A percentile compares a stretch with the other conserved stretches of the same genome.
These are phyloP conservation scores for Melolontha melolontha DNA, from an alignment of 2,888 invertebrate genomes.

Conservation along the genomic window DNA sequence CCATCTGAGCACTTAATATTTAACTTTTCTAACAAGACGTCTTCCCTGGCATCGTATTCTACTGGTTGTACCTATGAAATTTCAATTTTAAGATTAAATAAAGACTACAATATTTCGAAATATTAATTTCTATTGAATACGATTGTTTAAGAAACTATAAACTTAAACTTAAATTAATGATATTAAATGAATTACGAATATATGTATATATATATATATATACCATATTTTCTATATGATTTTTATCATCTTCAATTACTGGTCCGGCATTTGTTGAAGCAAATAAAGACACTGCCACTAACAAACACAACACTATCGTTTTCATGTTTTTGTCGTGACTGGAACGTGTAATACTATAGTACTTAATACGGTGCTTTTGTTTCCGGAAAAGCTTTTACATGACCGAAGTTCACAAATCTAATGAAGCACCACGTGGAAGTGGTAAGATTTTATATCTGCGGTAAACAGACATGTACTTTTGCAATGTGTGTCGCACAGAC, in stretches of 20 bases:
- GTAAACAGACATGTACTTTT: slow-evolving; percentile 52
- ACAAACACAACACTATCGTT: slow-evolving; percentile 54
- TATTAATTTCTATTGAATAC: no score
- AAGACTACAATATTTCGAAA: background rate
- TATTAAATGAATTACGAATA: slow-evolving; percentile 1
- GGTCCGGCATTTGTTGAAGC: slow-evolving; percentile 60
- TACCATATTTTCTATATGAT: slow-evolving; percentile 63
- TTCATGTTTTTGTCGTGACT: slow-evolving; percentile 5
- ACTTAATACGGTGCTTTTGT: slow-evolving; percentile 14
- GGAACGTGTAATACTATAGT: background rate
- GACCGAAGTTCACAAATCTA: slow-evolving; percentile 63
- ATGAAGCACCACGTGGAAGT: slow-evolving; percentile 59
- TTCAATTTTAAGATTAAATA: slow-evolving; percentile 4
- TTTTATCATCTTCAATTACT: slow-evolving; percentile 61
- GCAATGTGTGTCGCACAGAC: slow-evolving; percentile 65
- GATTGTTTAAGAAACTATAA: no score
- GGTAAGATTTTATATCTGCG: slow-evolving; percentile 64
- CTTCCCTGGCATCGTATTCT: slow-evolving; percentile 70
- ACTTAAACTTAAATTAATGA: no score
- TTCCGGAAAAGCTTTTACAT: slow-evolving; percentile 55
- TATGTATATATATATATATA: slow-evolving; percentile 50
- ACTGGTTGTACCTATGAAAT: slow-evolving; percentile 64
- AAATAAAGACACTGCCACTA: slow-evolving; percentile 44
- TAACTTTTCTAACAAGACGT: slow-evolving; percentile 78
- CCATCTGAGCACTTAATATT: slow-evolving; percentile 82